phyloP scores from a whole-genome alignment of 1,140 invertebrate species.

The Aphidius ervi region DNA sequence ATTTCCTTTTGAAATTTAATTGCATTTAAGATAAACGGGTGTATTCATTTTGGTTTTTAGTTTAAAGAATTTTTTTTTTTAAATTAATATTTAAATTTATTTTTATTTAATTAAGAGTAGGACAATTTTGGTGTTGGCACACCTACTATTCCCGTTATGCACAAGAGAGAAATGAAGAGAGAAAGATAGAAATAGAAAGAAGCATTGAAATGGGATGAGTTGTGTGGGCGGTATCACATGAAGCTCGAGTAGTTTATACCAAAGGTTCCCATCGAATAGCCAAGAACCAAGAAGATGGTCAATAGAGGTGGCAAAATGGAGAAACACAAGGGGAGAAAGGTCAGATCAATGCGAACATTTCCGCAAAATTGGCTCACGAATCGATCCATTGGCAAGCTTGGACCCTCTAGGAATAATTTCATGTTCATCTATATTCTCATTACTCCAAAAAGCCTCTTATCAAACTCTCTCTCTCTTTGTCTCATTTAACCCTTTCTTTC shows the following conservation, averaged over 20 bases:
- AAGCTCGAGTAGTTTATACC: neutral
- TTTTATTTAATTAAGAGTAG: no score
- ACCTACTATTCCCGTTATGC: neutral
- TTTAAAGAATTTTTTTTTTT: no score
- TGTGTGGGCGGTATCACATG: conserved; percentile 24
- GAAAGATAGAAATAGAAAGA: conserved; percentile 18
- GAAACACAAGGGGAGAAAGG: conserved; percentile 35
- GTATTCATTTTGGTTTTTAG: no score
- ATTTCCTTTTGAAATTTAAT: no score
- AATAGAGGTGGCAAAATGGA: conserved; percentile 13
- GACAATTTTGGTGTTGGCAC: neutral
- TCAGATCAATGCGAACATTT: conserved; percentile 54
- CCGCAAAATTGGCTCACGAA: conserved; percentile 51
- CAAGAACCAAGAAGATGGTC: conserved; percentile 11
- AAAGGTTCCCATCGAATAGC: neutral
- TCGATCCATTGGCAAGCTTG: conserved; percentile 40
- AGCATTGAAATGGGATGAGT: conserved; percentile 23
- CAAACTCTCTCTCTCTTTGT: no score
- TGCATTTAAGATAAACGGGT: no score
- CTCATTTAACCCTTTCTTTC: neutral
- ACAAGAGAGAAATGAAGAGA: conserved; percentile 3
- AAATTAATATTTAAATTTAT: no score
- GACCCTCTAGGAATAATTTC: conserved; percentile 38
- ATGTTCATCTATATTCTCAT: no score
- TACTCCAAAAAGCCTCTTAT: no score